These are phyloP conservation scores for Sminthopsis crassicaudata DNA, from an alignment of 2,113 vertebrate species.

Conservation along the genomic window DNA sequence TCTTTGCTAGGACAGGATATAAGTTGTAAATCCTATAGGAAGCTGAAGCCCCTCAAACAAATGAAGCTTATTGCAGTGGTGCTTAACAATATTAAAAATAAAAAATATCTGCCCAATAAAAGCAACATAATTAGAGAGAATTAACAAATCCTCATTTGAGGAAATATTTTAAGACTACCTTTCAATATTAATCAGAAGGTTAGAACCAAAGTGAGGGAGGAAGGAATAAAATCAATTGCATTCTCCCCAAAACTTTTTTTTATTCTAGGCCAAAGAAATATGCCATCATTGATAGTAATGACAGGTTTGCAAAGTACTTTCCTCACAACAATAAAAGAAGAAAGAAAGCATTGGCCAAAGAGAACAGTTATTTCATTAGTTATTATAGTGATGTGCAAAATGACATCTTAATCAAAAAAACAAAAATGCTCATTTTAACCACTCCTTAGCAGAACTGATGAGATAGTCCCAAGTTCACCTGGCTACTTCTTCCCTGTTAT, in stretches of 20 bases:
- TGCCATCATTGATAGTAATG: neutral
- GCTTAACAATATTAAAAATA: neutral
- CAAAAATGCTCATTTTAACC: neutral
- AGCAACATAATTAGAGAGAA: neutral
- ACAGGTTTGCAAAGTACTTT: neutral
- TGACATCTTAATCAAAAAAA: neutral
- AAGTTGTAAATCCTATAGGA: slow-evolving; percentile 40
- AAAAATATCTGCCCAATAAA: neutral
- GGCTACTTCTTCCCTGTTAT: neutral
- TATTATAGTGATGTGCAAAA: neutral
- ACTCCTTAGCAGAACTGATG: neutral
- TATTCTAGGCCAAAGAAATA: neutral
- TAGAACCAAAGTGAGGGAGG: neutral
- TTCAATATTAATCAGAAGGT: neutral
- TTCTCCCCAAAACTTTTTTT: neutral
- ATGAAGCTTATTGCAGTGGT: neutral
- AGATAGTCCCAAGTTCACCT: neutral
- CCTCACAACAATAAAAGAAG: neutral
- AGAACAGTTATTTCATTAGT: neutral
- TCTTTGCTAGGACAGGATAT: slow-evolving; percentile 17
- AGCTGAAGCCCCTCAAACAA: slow-evolving; percentile 27
- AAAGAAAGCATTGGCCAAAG: neutral
- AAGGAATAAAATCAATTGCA: neutral
- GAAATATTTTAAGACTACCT: neutral
- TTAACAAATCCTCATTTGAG: slow-evolving; percentile 63